Evolutionary conservation across 2,888 invertebrate species (phyloP), one percentile per base, ranked within the genome.

Genomic region (Trachelus tabidus): DNA sequence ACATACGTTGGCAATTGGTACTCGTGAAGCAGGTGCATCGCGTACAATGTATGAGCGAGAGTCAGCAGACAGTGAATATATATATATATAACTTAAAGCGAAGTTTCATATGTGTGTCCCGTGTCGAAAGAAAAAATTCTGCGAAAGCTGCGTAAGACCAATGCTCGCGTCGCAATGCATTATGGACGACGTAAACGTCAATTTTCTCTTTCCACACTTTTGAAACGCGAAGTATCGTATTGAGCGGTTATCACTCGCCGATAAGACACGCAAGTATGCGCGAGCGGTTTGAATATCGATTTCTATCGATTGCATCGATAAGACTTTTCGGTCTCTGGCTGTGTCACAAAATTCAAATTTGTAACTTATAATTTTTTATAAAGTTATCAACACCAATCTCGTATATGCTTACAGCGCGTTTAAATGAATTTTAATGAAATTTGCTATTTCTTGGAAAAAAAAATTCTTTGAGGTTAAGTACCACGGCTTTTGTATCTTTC

Each of bases 121-220:
- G 71, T 34, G 71, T 23, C 33, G 71, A 71, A 71, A 71, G 33
- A 71, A 71, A 71, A 71, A 71, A 31, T 30, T 71, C 71, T 34
- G 71, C 71, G 71, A 71, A 71, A 71, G 71, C 71, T 31, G 31
- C 34, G 71, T 31, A 34, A 34, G 31, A 31, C 71, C 71, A 71
- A 31, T 71, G 33, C 33, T 31, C 71, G 31, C 71, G 9, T 23
- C 71, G 71, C 9, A 56, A 56, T 23, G 15, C 71, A 71, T 71
- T 71, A 71, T 34, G 71, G 71, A 31, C 6, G 3, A 15, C 71
- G 71, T 31, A 1, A 34, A n/a, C 71, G 30, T 31, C 31, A 71
- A 71, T 71, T 71, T 71, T 71, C 31, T 71, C 71, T 11, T 71
- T 71, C 31, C 0, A 12, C 12, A 34, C 71, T 71, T 23, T 71